phyloP scores from a whole-genome alignment of 2,113 vertebrate species.

The Oriolus oriolus region DNA sequence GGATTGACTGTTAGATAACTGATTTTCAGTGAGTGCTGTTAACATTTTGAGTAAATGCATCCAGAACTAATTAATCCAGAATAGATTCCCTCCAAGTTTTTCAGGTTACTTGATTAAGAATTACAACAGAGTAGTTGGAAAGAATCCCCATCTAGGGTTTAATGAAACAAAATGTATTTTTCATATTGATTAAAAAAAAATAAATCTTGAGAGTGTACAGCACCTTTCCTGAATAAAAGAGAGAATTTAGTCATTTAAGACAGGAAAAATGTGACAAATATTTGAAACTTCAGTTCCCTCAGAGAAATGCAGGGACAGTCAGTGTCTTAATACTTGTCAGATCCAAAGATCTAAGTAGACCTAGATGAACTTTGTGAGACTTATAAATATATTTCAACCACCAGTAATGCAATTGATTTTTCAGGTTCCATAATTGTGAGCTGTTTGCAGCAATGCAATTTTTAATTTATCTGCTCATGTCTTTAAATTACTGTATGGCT shows the following conservation, averaged over 20 bases:
- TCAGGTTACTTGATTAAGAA: slow-evolving; percentile 5
- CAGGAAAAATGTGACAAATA: not conserved
- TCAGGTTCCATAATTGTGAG: not conserved
- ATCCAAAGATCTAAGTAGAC: not conserved
- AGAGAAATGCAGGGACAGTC: not conserved
- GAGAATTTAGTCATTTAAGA: not conserved
- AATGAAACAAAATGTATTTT: not conserved
- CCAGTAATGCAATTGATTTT: not conserved
- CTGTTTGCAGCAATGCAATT: not conserved
- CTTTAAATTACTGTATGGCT: not conserved
- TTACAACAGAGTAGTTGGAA: not conserved
- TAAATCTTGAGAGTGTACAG: not conserved
- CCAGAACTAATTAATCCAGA: slow-evolving; percentile 11
- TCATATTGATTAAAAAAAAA: not conserved
- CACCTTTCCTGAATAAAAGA: not conserved
- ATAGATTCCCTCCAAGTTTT: not conserved
- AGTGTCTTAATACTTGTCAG: not conserved
- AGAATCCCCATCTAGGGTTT: not conserved
- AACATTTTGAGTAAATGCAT: not conserved
- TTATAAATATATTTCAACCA: not conserved
- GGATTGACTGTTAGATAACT: not conserved
- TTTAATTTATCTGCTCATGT: not conserved
- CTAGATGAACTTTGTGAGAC: not conserved
- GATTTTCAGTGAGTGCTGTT: not conserved
- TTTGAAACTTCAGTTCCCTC: not conserved